phyloP scores from a whole-genome alignment of 2,888 invertebrate genomes.

The Xestia ashworthii region DNA sequence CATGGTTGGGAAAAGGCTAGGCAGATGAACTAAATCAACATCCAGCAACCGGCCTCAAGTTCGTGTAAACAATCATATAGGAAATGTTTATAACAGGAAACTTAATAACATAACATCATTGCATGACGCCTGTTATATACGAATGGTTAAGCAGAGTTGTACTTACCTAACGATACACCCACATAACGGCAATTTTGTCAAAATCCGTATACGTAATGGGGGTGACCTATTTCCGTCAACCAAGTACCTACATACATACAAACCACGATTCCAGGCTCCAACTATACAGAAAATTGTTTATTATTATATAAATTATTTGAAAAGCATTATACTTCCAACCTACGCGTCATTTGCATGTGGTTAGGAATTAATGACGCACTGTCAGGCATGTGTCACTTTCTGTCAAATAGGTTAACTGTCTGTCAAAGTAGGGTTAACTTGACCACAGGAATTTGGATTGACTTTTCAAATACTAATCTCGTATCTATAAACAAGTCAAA shows the following conservation, averaged over 20 bases:
- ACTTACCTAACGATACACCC: not conserved
- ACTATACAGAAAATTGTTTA: not conserved
- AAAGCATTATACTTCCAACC: conserved; percentile 14
- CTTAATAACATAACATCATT: not conserved
- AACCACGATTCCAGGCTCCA: not conserved
- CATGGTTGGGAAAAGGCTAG: no score
- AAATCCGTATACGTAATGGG: not conserved
- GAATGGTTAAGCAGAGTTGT: not conserved
- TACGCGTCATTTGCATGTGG: conserved; percentile 18
- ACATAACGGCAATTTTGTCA: not conserved
- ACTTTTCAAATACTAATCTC: not conserved
- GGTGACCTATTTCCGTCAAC: not conserved
- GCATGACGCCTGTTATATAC: not conserved
- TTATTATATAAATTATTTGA: not conserved
- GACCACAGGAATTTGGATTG: conserved; percentile 7
- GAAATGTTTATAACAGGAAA: conserved; percentile 21
- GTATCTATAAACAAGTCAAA: no score
- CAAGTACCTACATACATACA: no score
- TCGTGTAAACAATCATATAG: conserved; percentile 17
- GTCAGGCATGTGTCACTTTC: conserved; percentile 21
- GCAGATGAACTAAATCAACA: not conserved
- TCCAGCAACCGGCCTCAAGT: not conserved
- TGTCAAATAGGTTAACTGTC: not conserved
- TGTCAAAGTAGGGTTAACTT: conserved; percentile 16
- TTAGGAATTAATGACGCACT: conserved; percentile 16